A percentile compares a stretch with the other conserved stretches of the same genome.
Evolutionary conservation across 2,797 vertebrate species (phyloP).

Genomic region (Acomys russatus): DNA sequence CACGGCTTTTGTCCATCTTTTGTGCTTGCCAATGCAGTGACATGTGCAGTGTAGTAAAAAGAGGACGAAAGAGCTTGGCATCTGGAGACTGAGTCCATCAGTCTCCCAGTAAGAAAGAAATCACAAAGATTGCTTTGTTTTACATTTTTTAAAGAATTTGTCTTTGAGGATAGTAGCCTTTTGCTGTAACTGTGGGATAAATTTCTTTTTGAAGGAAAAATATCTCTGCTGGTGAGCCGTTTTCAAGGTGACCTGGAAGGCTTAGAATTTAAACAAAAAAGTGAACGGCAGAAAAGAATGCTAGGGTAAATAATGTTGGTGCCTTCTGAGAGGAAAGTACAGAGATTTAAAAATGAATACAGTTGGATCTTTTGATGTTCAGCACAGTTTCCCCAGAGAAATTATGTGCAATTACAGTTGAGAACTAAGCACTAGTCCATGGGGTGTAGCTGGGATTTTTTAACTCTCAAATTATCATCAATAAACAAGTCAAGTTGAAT

Average conservation of each 20-base stretch:
- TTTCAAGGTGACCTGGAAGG: constrained; percentile 75
- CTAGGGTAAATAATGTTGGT: constrained; percentile 26
- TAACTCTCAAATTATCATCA: background rate
- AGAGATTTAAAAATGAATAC: constrained; percentile 58
- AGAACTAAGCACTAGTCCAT: background rate
- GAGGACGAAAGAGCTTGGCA: background rate
- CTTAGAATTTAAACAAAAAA: constrained; percentile 72
- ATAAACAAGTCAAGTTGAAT: constrained; percentile 15
- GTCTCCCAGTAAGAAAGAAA: constrained; percentile 38
- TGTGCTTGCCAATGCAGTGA: background rate
- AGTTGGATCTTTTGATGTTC: constrained; percentile 56
- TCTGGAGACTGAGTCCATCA: constrained; percentile 41
- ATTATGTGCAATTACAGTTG: constrained; percentile 48
- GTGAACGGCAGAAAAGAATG: constrained; percentile 54
- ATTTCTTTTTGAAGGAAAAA: constrained; percentile 54
- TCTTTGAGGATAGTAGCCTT: constrained; percentile 58
- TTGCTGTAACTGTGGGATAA: constrained; percentile 64
- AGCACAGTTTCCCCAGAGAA: constrained; percentile 56
- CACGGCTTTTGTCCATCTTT: constrained; percentile 34
- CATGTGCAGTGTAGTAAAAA: background rate
- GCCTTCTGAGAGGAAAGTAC: constrained; percentile 23
- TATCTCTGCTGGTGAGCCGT: constrained; percentile 26
- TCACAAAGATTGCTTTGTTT: constrained; percentile 33
- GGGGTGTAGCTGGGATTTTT: background rate
- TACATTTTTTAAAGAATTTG: constrained; percentile 62